Evolutionary conservation across 2,888 invertebrate genomes (phyloP), one percentile per base, ranked within the genome.

Genomic region (Eupithecia insigniata): DNA sequence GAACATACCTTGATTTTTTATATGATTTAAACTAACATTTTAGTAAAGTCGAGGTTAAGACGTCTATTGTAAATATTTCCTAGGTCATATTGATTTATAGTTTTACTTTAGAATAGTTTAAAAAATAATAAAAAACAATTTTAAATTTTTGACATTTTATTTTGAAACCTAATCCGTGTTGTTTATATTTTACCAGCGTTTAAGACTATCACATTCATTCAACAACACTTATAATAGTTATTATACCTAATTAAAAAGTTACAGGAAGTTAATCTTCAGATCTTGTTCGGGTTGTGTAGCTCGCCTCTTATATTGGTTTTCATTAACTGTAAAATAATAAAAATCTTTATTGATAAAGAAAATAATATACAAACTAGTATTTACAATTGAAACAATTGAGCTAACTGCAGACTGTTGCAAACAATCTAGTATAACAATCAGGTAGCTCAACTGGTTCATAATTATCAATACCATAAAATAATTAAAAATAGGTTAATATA

Each of bases 261-360:
- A 51, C 18, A n/a, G n/a, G 2, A 16, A 10, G 14, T 58, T 18
- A 16, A n/a, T 30, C 30, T 64, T 76, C 67, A 76, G 69, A 70
- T 67, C 70, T 76, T 73, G 43, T 84, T 89, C 3, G 89, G 89
- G 64, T 90, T 91, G 70, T 87, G 72, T 32, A 93, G 79, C 77
- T 93, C 93, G 16, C 93, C 93, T 69, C 93, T 80, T 67, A 93
- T 90, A 46, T 89, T 90, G 0, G 90, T 92, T 82, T 92, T 93
- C 93, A 93, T 93, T 22, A 93, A 77, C 93, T 93, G 90, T 28
- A 89, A 76, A 43, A 43, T 43, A 43, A 43, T n/a, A 8, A n/a
- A 8, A 7, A 43, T n/a, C n/a, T n/a, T n/a, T n/a, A n/a, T n/a
- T n/a, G n/a, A n/a, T n/a, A n/a, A n/a, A n/a, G n/a, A n/a, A n/a